Evolutionary conservation across 2,888 invertebrate species (phyloP).

Genomic region (Stomorhina lunata): DNA sequence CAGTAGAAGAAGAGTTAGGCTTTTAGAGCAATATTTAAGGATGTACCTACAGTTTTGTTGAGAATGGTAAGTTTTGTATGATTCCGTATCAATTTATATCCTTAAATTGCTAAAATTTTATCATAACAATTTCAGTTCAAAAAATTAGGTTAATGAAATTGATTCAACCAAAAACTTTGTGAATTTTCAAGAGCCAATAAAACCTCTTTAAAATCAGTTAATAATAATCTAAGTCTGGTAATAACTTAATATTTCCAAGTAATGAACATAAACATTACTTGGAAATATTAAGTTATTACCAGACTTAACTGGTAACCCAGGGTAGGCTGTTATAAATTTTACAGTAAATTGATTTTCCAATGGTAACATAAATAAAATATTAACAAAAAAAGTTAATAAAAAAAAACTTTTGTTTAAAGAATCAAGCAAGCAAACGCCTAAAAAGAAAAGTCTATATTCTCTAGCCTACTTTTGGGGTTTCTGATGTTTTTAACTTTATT

Average conservation of each 20-base stretch:
- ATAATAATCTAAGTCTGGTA: background rate
- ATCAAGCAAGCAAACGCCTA: background rate
- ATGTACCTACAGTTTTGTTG: too few relatives aligned
- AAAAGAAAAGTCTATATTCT: too few relatives aligned
- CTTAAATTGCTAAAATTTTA: too few relatives aligned
- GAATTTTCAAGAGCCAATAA: background rate
- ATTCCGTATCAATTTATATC: too few relatives aligned
- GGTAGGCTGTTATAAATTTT: conserved; percentile 23
- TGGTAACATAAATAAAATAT: background rate
- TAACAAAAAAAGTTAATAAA: conserved; percentile 1
- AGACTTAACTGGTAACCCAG: background rate
- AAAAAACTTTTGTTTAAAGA: conserved; percentile 34
- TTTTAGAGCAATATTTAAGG: too few relatives aligned
- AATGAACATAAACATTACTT: too few relatives aligned
- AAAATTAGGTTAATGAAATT: too few relatives aligned
- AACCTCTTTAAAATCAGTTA: conserved; percentile 7
- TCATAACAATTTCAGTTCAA: too few relatives aligned
- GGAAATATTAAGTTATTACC: background rate
- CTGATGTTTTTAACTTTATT: conserved; percentile 22
- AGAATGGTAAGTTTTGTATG: too few relatives aligned
- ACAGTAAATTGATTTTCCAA: conserved; percentile 46
- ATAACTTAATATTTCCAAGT: conserved; percentile 35
- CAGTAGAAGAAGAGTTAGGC: too few relatives aligned
- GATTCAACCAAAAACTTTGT: too few relatives aligned
- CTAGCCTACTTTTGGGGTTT: too few relatives aligned